These are phyloP conservation scores for Acipenser oxyrinchus DNA, from an alignment of 2,797 vertebrate genomes.

Conservation along the genomic window DNA sequence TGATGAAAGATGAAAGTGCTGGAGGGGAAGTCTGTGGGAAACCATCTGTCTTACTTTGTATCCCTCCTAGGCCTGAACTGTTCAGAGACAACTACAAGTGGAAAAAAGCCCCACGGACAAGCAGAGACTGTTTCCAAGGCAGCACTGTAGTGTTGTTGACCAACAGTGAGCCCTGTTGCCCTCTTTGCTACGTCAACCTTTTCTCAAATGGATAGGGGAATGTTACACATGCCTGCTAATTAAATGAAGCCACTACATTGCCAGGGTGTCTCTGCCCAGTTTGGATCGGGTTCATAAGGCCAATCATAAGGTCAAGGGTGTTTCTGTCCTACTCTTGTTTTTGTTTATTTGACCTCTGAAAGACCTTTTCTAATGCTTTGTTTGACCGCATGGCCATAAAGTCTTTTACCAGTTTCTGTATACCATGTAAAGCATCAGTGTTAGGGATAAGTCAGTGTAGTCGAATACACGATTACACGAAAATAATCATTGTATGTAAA, in stretches of 20 bases:
- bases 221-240: conserved; percentile 6
- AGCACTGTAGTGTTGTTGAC: conserved; percentile 15
- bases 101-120: conserved; percentile 24
- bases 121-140: conserved; percentile 17
- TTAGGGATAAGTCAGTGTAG: too few species aligned
- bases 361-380: background rate
- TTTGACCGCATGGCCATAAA: too few species aligned
- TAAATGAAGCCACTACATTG: background rate
- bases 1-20: conserved; percentile 89
- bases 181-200: background rate
- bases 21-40: conserved; percentile 69
- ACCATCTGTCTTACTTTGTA: conserved; percentile 78
- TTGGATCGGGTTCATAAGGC: conserved; percentile 11
- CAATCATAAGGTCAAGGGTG: background rate
- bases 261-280: conserved; percentile 9
- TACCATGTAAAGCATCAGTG: too few species aligned
- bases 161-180: conserved; percentile 7
- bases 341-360: conserved; percentile 1
- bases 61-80: conserved; percentile 54
- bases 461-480: too few species aligned
- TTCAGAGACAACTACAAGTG: conserved; percentile 32
- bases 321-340: background rate
- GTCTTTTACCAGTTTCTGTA: too few species aligned
- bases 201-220: background rate
- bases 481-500: too few species aligned